Evolutionary conservation across 2,797 vertebrate genomes (phyloP).

Genomic region (Mus spretus): DNA sequence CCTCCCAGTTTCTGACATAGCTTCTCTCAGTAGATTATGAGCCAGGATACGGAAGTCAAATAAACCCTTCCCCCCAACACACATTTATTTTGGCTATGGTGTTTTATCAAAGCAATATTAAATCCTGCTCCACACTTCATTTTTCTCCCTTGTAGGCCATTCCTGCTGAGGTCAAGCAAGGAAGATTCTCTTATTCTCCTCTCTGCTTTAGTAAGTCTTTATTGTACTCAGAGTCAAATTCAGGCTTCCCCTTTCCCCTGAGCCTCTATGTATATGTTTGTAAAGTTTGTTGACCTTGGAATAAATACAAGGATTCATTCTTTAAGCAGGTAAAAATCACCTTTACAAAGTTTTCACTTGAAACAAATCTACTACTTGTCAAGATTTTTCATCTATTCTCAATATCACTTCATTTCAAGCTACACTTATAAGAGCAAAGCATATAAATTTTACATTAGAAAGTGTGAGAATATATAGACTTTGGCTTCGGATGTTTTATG

Average conservation of each 20-base stretch:
- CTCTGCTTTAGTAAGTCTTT: background rate
- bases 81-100: background rate
- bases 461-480: background rate
- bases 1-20: background rate
- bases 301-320: slow-evolving; percentile 1
- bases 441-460: slow-evolving; percentile 66
- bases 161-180: background rate
- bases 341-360: slow-evolving; percentile 22
- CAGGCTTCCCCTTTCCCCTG: background rate
- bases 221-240: background rate
- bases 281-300: background rate
- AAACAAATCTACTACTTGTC: slow-evolving; percentile 30
- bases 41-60: background rate
- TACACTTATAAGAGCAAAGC: slow-evolving; percentile 16
- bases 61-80: no score
- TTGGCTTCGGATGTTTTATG: slow-evolving; percentile 15
- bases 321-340: slow-evolving; percentile 31
- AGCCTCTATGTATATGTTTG: background rate
- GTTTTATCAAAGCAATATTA: background rate
- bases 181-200: background rate
- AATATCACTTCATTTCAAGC: slow-evolving; percentile 38
- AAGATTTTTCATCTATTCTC: slow-evolving; percentile 61
- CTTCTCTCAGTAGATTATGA: background rate
- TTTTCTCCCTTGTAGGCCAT: background rate
- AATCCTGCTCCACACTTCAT: background rate